Conservation (phyloP, 2,888 invertebrate genomes). For the Troides helena region DNA sequence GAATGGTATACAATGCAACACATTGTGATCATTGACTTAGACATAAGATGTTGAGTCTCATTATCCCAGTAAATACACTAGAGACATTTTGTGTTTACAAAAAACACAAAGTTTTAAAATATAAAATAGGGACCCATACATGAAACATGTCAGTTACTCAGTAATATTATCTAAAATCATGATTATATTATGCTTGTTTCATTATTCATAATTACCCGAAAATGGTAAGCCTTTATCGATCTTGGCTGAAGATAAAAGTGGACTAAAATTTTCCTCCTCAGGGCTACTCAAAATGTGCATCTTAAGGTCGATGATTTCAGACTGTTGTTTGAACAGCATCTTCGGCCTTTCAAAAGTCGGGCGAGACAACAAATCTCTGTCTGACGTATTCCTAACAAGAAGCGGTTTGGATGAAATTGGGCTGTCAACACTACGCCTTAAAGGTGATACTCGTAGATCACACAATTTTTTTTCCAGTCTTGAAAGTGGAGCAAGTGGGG, state of each 20-base stretch:
- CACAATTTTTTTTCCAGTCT: slow-evolving; percentile 63
- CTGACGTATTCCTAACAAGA: slow-evolving; percentile 57
- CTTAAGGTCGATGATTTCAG: slow-evolving; percentile 73
- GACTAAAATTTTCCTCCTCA: slow-evolving; percentile 62
- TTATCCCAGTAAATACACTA: too few relatives aligned
- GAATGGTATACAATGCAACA: too few relatives aligned
- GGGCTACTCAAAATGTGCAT: slow-evolving; percentile 67
- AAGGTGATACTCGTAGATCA: slow-evolving; percentile 64
- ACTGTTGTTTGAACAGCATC: slow-evolving; percentile 67
- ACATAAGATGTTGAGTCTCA: too few relatives aligned
- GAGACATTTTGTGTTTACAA: too few relatives aligned
- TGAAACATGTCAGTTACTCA: too few relatives aligned
- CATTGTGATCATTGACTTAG: too few relatives aligned
- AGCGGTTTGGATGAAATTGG: slow-evolving; percentile 56
- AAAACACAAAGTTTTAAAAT: too few relatives aligned
- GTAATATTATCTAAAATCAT: too few relatives aligned
- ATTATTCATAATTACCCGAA: slow-evolving; percentile 55
- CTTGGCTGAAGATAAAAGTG: slow-evolving; percentile 53
- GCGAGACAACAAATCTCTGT: slow-evolving; percentile 56
- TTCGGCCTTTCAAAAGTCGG: slow-evolving; percentile 65
- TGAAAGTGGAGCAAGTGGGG: slow-evolving; percentile 60
- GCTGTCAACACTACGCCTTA: slow-evolving; percentile 63
- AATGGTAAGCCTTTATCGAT: slow-evolving; percentile 72
- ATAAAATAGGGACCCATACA: too few relatives aligned
- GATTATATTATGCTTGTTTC: too few relatives aligned